phyloP scores from a whole-genome alignment of 2,888 invertebrate genomes.

The Phalangium opilio region DNA sequence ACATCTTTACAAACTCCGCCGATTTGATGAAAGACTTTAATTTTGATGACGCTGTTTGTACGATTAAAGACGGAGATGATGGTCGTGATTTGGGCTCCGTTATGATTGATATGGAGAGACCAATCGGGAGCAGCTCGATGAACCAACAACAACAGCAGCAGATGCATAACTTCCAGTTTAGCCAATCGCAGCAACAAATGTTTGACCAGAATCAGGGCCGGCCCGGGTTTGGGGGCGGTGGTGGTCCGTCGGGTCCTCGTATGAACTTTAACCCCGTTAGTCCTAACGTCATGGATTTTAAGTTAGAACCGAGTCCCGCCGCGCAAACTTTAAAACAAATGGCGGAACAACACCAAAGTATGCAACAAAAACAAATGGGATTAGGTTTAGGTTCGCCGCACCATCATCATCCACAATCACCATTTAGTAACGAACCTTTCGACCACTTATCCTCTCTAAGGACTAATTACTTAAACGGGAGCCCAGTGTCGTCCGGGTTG shows the following conservation, averaged over 20 bases:
- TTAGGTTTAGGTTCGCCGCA: slow-evolving; percentile 9
- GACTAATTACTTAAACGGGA: slow-evolving; percentile 8
- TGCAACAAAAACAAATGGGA: slow-evolving; percentile 21
- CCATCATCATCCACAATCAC: slow-evolving; percentile 14
- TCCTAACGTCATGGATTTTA: slow-evolving; percentile 12
- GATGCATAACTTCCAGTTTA: not conserved
- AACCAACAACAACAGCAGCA: not conserved
- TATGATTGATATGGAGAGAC: not conserved
- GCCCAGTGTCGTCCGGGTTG: not conserved
- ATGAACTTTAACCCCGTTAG: not conserved
- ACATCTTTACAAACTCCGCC: slow-evolving; percentile 63
- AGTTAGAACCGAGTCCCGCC: slow-evolving; percentile 49
- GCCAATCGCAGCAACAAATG: not conserved
- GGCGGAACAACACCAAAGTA: slow-evolving; percentile 92
- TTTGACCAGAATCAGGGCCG: too few species aligned
- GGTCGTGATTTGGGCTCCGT: not conserved
- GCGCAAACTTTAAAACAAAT: slow-evolving; percentile 90
- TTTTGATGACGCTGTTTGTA: slow-evolving; percentile 41
- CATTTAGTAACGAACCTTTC: slow-evolving; percentile 17
- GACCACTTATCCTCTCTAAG: slow-evolving; percentile 11
- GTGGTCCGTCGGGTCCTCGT: not conserved
- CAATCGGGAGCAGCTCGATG: not conserved
- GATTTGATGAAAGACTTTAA: slow-evolving; percentile 65
- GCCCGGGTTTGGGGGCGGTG: not conserved
- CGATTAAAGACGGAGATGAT: slow-evolving; percentile 20